Base-by-base conservation (phyloP, 2,113 vertebrate genomes). In the Petrocephalus zakoni region DNA sequence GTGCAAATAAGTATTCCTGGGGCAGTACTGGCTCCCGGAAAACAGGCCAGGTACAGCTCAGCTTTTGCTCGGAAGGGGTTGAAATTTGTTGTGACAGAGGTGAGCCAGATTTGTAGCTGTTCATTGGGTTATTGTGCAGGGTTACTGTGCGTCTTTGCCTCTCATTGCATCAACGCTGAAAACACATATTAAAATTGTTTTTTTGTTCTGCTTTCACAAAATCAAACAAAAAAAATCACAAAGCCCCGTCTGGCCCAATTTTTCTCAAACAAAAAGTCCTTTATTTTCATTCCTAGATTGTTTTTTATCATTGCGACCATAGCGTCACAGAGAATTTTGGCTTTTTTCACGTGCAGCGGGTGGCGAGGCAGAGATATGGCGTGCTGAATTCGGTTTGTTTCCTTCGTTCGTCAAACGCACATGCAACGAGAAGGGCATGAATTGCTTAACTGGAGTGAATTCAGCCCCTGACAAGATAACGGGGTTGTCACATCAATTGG, bases 401-500 rank as follows among this genome's bases (percentile, higher is more conserved):
- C 88, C 86, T 90, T 78, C 78, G 87, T 88, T 42, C 61, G 29
- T 53, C n/a, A 72, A 22, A 64, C 87, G 82, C 49, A 72, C 29
- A 56, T 2, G 86, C 58, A 68, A 86, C n/a, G 51, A 75, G 21
- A 8, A 19, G 49, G 34, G 49, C 9, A 25, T 5, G 86, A 91
- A 89, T 88, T 78, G 87, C 89, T 88, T 89, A 37, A 88, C 89
- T 85, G 86, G 75, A 89, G 89, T 90, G 89, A 89, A 90, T 89
- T 90, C 19, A 55, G 88, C 87, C 91, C 89, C 49, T 58, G 52
- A 88, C 83, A 49, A 91, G 90, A 90, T 91, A 90, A 89, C 58
- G 78, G 89, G 91, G 88, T 87, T 92, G 91, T 91, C 91, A 91
- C 91, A 91, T 92, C 91, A 89, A 92, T 91, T 92, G 89, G 92